Evolutionary conservation across 2,113 vertebrate genomes (phyloP).

Genomic region (Chaetodon trifascialis): DNA sequence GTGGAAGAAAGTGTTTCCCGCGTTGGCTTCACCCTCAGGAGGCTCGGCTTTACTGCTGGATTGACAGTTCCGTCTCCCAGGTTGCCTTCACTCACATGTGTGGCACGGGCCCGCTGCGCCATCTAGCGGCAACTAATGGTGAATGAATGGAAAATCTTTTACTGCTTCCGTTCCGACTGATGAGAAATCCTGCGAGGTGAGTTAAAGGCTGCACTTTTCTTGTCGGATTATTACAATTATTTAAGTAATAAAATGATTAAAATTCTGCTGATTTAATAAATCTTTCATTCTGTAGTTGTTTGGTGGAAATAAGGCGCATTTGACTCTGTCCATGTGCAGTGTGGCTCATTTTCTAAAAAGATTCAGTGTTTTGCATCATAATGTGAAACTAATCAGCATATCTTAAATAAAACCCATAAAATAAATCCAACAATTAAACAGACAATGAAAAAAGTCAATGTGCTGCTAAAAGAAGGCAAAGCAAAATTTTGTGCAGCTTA

Average conservation of each 20-base stretch:
- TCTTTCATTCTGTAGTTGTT: background rate
- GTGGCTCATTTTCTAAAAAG: background rate
- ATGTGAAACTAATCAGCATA: background rate
- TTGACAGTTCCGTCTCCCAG: background rate
- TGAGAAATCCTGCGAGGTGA: no score
- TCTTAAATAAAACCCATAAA: background rate
- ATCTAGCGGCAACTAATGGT: slow-evolving; percentile 71
- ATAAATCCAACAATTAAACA: background rate
- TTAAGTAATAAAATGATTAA: background rate
- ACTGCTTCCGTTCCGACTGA: background rate
- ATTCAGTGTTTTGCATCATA: background rate
- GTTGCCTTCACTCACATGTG: background rate
- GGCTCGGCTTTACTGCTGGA: background rate
- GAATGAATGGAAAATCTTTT: no score
- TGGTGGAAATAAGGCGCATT: background rate
- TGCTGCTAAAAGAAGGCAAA: background rate
- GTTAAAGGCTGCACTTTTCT: background rate
- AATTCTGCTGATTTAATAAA: background rate
- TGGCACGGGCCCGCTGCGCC: slow-evolving; percentile 55
- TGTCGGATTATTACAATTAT: background rate
- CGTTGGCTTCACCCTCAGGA: background rate
- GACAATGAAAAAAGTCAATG: background rate
- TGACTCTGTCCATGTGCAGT: background rate
- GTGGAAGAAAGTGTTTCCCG: background rate
- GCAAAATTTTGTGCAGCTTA: background rate